These are phyloP conservation scores for Ctenopoma kingsleyae DNA, from an alignment of 2,797 vertebrate genomes.

Conservation along the genomic window DNA sequence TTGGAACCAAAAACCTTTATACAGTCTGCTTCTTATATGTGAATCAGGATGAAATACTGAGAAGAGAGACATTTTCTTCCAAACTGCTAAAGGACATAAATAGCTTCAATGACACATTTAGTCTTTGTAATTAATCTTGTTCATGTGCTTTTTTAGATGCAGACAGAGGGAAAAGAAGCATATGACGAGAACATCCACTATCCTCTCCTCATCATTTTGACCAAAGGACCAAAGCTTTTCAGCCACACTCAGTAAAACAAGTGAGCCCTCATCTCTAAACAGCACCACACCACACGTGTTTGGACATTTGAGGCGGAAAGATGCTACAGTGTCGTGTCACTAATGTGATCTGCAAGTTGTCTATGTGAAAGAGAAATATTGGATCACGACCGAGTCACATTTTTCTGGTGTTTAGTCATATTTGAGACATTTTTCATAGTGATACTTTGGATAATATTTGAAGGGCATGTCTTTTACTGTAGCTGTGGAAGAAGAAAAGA, in stretches of 20 bases:
- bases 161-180: constrained; percentile 88
- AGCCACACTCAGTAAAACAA: constrained; percentile 65
- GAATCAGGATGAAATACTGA: neutral
- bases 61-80: too few relatives aligned
- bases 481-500: neutral
- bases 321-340: constrained; percentile 13
- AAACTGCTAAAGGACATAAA: neutral
- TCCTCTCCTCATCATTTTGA: constrained; percentile 92
- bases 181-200: constrained; percentile 98
- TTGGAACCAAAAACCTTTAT: too few relatives aligned
- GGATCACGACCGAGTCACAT: neutral
- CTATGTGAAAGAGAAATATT: constrained; percentile 15
- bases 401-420: neutral
- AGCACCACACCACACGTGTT: constrained; percentile 4
- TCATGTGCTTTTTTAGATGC: constrained; percentile 85
- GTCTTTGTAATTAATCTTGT: neutral
- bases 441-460: constrained; percentile 10
- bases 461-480: neutral
- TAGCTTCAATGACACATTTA: neutral
- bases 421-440: constrained; percentile 8
- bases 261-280: constrained; percentile 39
- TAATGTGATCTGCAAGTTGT: constrained; percentile 1
- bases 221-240: constrained; percentile 78
- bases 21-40: too few relatives aligned
- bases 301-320: constrained; percentile 12